These are phyloP conservation scores for Microcebus griseorufus DNA, from an alignment of 2,113 vertebrate species.

Conservation along the genomic window DNA sequence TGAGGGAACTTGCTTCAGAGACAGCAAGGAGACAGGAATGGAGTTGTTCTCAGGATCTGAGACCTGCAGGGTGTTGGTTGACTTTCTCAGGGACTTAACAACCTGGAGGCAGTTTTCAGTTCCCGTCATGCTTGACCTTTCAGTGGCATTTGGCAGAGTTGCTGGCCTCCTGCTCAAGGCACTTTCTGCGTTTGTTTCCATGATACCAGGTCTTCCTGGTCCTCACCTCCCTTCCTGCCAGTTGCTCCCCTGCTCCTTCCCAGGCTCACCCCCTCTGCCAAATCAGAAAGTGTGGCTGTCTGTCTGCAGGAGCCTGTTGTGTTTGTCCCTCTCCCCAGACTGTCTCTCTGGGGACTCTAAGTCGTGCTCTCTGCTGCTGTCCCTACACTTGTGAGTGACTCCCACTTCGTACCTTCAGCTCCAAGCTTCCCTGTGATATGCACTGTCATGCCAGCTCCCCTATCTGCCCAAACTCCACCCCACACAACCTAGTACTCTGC, in stretches of 20 bases:
- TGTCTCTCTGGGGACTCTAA: neutral
- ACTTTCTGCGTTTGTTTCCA: neutral
- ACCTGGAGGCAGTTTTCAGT: neutral
- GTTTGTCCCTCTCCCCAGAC: neutral
- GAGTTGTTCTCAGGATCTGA: neutral
- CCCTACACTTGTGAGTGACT: accelerated
- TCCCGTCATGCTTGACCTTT: neutral
- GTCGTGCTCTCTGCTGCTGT: neutral
- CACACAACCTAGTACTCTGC: neutral
- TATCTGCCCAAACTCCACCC: neutral
- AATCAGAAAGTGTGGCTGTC: too few species aligned
- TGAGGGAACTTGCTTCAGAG: constrained; percentile 50
- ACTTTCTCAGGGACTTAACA: neutral
- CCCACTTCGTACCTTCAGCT: neutral
- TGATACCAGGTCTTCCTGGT: neutral
- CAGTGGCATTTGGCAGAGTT: neutral
- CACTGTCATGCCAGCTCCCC: neutral
- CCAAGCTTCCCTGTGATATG: neutral
- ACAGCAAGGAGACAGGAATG: neutral
- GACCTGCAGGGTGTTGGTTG: neutral
- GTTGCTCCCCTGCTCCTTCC: neutral
- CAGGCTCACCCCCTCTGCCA: neutral
- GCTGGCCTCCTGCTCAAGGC: neutral
- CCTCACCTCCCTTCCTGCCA: neutral
- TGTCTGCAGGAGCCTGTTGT: neutral